Evolutionary conservation across 2,797 vertebrate genomes (phyloP).

Genomic region (Esox lucius): DNA sequence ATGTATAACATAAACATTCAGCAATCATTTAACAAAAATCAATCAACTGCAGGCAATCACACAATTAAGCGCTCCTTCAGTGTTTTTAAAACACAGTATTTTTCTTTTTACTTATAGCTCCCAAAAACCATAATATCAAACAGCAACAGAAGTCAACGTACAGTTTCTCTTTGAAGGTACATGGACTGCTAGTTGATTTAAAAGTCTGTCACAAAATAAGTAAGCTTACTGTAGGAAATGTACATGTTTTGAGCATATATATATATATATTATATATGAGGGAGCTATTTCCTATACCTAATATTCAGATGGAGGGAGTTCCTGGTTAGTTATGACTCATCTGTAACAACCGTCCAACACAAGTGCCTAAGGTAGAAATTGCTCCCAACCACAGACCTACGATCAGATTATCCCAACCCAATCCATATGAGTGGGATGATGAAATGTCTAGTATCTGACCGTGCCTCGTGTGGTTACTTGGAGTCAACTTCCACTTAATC

Average conservation of each 20-base stretch:
- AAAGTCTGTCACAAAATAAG: conserved; percentile 12
- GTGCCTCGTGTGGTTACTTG: conserved; percentile 15
- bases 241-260: conserved; percentile 6
- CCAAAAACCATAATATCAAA: conserved; percentile 14
- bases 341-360: background rate
- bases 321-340: background rate
- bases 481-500: background rate
- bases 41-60: conserved; percentile 18
- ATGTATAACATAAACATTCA: conserved; percentile 50
- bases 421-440: background rate
- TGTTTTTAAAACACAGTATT: conserved; percentile 30
- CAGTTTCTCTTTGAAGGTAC: background rate
- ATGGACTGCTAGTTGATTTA: background rate
- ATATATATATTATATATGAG: conserved; percentile 25
- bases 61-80: conserved; percentile 35
- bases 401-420: conserved; percentile 2
- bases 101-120: conserved; percentile 1
- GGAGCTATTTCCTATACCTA: conserved; percentile 11
- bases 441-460: background rate
- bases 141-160: conserved; percentile 11
- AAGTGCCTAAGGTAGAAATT: conserved; percentile 10
- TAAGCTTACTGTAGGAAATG: conserved; percentile 18
- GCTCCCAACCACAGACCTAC: conserved; percentile 32
- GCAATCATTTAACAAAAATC: conserved; percentile 42
- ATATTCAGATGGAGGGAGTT: background rate